phyloP scores from a whole-genome alignment of 2,797 vertebrate genomes.

The Pseudocheirus occidentalis region DNA sequence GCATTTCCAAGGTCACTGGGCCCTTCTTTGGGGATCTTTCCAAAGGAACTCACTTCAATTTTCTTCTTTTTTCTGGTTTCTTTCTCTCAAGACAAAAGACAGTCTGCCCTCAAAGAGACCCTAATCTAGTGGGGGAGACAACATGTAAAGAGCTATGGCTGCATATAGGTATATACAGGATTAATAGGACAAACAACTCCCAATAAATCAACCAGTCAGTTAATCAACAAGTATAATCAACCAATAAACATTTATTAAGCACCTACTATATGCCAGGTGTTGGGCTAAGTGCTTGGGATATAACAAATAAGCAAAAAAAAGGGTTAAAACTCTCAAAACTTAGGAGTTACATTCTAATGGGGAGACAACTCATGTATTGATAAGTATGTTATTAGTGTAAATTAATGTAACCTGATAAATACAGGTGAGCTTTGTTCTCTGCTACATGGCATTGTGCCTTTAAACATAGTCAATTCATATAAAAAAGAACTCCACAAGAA shows the following conservation, averaged over 20 bases:
- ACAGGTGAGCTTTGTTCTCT: slow-evolving; percentile 74
- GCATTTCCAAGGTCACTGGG: not conserved
- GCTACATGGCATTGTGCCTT: slow-evolving; percentile 68
- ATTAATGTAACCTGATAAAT: slow-evolving; percentile 76
- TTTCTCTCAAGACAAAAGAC: not conserved
- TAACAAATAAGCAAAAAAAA: not conserved
- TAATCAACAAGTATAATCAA: not conserved
- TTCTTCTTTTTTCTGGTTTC: not conserved
- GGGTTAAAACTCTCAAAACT: not conserved
- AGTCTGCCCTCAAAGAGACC: not conserved
- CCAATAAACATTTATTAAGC: not conserved
- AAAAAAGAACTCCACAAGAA: slow-evolving; percentile 60
- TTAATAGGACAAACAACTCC: not conserved
- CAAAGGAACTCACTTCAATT: not conserved
- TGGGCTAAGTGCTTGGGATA: too few relatives aligned
- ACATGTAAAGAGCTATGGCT: not conserved
- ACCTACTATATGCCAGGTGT: not conserved
- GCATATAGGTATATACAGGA: not conserved
- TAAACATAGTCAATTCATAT: slow-evolving; percentile 69
- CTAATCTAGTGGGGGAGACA: not conserved
- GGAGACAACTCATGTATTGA: not conserved
- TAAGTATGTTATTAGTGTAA: not conserved
- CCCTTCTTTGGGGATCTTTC: not conserved
- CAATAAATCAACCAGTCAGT: not conserved
- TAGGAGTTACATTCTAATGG: not conserved